Conservation (phyloP, 2,888 invertebrate genomes). For the Rhingia campestris region DNA sequence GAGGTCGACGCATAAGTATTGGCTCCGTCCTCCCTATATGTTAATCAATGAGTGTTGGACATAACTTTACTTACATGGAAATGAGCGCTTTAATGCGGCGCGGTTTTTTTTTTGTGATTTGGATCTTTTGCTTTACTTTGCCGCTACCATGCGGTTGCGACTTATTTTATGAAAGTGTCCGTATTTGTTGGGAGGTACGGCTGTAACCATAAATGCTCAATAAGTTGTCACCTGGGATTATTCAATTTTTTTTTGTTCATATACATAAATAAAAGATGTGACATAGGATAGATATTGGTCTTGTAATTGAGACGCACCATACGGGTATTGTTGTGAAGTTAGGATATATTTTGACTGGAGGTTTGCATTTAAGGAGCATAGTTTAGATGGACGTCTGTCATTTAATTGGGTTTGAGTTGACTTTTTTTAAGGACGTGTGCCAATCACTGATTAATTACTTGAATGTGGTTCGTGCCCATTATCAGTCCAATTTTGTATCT, state of each 20-base stretch:
- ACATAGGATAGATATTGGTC: not conserved
- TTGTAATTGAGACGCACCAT: conserved; percentile 24
- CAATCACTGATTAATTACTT: too few relatives aligned
- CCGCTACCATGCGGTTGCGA: not conserved
- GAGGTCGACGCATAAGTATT: conserved; percentile 4
- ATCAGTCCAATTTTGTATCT: too few relatives aligned
- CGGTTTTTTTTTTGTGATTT: conserved; percentile 27
- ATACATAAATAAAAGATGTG: not conserved
- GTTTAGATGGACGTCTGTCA: too few relatives aligned
- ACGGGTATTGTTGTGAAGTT: not conserved
- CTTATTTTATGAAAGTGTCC: conserved; percentile 53
- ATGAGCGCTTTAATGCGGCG: conserved; percentile 66
- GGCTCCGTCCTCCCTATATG: conserved; percentile 55
- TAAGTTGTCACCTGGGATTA: conserved; percentile 61
- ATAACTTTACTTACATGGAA: conserved; percentile 68
- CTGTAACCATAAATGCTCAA: conserved; percentile 53
- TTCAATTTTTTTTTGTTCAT: not conserved
- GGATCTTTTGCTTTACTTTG: not conserved
- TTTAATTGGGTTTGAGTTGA: too few relatives aligned
- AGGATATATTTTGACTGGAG: too few relatives aligned
- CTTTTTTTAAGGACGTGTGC: too few relatives aligned
- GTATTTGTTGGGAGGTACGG: conserved; percentile 52
- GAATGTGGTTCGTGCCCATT: too few relatives aligned
- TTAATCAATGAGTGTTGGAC: conserved; percentile 72
- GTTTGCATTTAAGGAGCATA: too few relatives aligned